Evolutionary conservation across 2,888 invertebrate species (phyloP), one percentile per base, ranked within the genome.

Genomic region (Eupithecia tripunctaria): DNA sequence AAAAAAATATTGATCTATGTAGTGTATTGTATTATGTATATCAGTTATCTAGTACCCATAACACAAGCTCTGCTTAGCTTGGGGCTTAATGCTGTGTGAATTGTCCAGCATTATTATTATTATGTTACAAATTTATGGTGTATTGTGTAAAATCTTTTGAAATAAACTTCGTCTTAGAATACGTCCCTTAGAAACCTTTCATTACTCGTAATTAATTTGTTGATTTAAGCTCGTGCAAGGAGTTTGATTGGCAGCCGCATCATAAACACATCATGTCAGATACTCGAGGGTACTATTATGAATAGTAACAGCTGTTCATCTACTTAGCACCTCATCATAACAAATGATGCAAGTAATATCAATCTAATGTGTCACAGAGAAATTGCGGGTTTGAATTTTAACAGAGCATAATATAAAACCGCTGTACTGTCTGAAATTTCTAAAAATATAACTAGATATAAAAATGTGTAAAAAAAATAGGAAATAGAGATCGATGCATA

Each of bases 281-380:
- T 63, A 64, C 67, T 68, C 59, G 21, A 68, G 64, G 1, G 5
- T 64, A 64, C 41, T 70, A 36, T 71, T 74, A 74, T 74, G 67
- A 68, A 74, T 71, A 71, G 65, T 18, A 73, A 71, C 73, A 74
- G 73, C 73, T 74, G 73, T 36, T 59, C 32, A 47, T n/a, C n/a
- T 59, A 68, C 64, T 67, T 70, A 73, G 67, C 27, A 56, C 67
- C 67, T 51, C 41, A 63, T 41, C 67, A 63, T 63, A 63, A 70
- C 56, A 70, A 73, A 70, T 62, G 29, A 73, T 71, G 65, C 68
- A 43, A 25, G 36, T 38, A 21, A 64, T 38, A 60, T 47, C n/a
- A 47, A 47, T 47, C n/a, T 47, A 47, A 47, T 47, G 8, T 47
- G n/a, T 47, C 47, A 47, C 47, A n/a, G 47, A n/a, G 47, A 47